A percentile compares a stretch with the other conserved stretches of the same genome.
Evolutionary conservation across 2,113 vertebrate species (phyloP).

Genomic region (Pterocles gutturalis): DNA sequence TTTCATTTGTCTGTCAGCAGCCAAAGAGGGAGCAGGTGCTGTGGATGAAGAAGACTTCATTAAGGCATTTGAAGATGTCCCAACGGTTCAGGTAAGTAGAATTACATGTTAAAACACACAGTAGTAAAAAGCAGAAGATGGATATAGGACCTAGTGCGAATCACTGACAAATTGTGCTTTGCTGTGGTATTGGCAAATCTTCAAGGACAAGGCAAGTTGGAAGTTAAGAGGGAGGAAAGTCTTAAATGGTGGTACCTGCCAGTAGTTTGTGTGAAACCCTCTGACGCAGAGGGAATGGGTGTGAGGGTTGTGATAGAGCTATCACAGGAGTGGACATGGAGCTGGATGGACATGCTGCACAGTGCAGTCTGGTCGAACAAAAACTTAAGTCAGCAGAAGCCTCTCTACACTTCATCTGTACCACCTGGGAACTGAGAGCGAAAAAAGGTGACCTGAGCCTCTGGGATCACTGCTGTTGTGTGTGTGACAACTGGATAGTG

Average conservation of each 20-base stretch:
- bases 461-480: not conserved
- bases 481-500: not conserved
- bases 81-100: conserved; percentile 85
- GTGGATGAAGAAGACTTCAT: conserved; percentile 98
- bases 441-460: not conserved
- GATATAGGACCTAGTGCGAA: not conserved
- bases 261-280: not conserved
- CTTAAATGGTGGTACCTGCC: not conserved
- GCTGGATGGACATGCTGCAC: not conserved
- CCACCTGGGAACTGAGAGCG: not conserved
- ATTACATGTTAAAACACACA: not conserved
- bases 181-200: not conserved
- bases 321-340: not conserved
- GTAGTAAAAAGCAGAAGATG: not conserved
- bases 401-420: not conserved
- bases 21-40: conserved; percentile 94
- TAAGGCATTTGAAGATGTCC: conserved; percentile 95
- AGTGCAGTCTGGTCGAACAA: not conserved
- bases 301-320: not conserved
- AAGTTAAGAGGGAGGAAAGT: not conserved
- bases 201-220: not conserved
- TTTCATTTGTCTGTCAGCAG: conserved; percentile 68
- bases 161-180: not conserved
- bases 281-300: not conserved
- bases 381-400: not conserved